phyloP scores from a whole-genome alignment of 2,797 vertebrate species.

The Sternarchorhynchus goeldii region DNA sequence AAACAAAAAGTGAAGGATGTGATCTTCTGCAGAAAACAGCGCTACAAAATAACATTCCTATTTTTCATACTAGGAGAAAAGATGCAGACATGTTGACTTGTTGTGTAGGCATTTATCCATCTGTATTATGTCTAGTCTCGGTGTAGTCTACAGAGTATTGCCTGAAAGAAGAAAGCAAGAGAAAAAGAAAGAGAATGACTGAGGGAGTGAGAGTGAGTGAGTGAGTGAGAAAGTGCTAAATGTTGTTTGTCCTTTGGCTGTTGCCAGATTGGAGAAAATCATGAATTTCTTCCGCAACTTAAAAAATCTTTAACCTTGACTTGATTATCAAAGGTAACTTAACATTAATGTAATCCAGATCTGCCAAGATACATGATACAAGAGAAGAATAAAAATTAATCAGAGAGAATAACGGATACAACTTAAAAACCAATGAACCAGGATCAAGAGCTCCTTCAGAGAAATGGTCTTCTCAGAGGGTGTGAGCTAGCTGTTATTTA shows the following conservation, averaged over 20 bases:
- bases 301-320: background rate
- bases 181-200: background rate
- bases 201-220: conserved; percentile 11
- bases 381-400: background rate
- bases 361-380: background rate
- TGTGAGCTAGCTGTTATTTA: conserved; percentile 1
- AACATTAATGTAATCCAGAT: background rate
- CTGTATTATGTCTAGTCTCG: conserved; percentile 4
- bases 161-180: background rate
- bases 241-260: conserved; percentile 35
- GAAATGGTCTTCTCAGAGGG: background rate
- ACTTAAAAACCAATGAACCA: background rate
- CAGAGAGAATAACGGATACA: no score
- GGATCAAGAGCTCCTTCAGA: background rate
- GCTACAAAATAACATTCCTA: background rate
- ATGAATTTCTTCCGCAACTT: background rate
- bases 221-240: conserved; percentile 12
- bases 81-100: conserved; percentile 19
- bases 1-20: conserved; percentile 11
- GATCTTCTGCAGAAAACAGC: background rate
- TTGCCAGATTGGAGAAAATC: conserved; percentile 45
- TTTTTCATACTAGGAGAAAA: conserved; percentile 5
- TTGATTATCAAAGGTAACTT: background rate
- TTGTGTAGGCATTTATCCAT: conserved; percentile 6
- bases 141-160: conserved; percentile 29